A percentile compares a stretch with the other conserved stretches of the same genome.
Conservation (phyloP, 2,888 invertebrate genomes). For the Deilephila elpenor region DNA sequence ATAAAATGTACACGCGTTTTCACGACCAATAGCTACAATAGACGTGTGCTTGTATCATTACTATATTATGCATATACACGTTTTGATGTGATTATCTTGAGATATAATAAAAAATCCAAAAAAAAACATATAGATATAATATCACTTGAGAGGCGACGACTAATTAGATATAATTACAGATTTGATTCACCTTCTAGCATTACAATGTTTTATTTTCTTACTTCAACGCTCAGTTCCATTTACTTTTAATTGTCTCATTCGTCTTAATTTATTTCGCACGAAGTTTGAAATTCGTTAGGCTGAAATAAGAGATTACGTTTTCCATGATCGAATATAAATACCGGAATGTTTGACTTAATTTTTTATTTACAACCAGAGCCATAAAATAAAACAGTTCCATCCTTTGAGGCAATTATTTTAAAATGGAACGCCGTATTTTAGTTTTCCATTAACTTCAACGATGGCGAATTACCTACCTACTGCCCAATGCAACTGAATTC, state of each 20-base stretch:
- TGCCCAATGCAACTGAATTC: neutral
- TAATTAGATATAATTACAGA: neutral
- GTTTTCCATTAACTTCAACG: conserved; percentile 21
- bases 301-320: conserved; percentile 11
- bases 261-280: conserved; percentile 6
- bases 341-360: conserved; percentile 7
- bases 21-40: conserved; percentile 10
- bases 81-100: conserved; percentile 19
- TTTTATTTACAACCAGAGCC: conserved; percentile 15
- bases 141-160: neutral
- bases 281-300: neutral
- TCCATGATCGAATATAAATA: conserved; percentile 9
- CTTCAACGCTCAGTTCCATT: neutral
- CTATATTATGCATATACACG: conserved; percentile 17
- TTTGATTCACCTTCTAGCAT: neutral
- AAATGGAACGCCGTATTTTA: conserved; percentile 16
- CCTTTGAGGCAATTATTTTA: conserved; percentile 18
- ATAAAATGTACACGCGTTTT: neutral
- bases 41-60: conserved; percentile 18
- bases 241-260: neutral
- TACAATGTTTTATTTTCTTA: neutral
- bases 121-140: neutral
- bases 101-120: neutral
- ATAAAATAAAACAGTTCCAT: neutral
- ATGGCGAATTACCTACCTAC: neutral